These are phyloP conservation scores for Aphelenchoides avenae DNA, from an alignment of 1,140 invertebrate genomes.

Conservation along the genomic window DNA sequence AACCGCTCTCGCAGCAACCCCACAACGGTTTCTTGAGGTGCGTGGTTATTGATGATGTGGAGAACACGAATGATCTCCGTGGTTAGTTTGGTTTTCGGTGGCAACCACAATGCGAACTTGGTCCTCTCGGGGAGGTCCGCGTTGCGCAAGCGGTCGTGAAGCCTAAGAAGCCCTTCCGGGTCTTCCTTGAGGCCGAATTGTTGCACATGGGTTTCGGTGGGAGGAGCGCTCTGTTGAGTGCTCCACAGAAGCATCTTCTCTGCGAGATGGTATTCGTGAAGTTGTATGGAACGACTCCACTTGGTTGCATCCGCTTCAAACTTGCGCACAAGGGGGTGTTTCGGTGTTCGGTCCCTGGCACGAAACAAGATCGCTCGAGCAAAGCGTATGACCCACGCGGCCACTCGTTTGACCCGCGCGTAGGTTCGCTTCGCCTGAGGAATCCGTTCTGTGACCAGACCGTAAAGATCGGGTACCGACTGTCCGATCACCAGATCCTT, in stretches of 20 bases:
- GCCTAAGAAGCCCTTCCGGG: conserved; percentile 9
- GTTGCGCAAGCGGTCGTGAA: background rate
- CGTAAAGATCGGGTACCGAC: too few species aligned
- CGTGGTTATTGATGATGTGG: background rate
- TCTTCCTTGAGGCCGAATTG: conserved; percentile 12
- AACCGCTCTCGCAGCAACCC: background rate
- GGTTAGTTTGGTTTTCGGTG: conserved; percentile 9
- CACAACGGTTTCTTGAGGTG: background rate
- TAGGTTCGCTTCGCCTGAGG: too few species aligned
- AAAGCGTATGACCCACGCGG: too few species aligned
- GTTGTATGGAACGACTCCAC: too few species aligned
- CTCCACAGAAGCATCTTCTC: conserved; percentile 8
- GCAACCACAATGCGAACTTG: conserved; percentile 8
- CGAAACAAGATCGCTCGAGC: too few species aligned
- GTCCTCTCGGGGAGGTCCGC: background rate
- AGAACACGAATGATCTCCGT: conserved; percentile 14
- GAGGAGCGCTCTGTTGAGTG: conserved; percentile 8
- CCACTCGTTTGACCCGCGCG: too few species aligned
- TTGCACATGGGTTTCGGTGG: background rate
- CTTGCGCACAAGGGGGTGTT: too few species aligned
- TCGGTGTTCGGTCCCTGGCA: too few species aligned
- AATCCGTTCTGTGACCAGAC: too few species aligned
- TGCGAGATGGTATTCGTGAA: too few species aligned
- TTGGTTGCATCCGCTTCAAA: too few species aligned
- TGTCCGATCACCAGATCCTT: too few species aligned